Evolutionary conservation across 2,113 vertebrate species (phyloP).

Genomic region (Bostrychus sinensis): DNA sequence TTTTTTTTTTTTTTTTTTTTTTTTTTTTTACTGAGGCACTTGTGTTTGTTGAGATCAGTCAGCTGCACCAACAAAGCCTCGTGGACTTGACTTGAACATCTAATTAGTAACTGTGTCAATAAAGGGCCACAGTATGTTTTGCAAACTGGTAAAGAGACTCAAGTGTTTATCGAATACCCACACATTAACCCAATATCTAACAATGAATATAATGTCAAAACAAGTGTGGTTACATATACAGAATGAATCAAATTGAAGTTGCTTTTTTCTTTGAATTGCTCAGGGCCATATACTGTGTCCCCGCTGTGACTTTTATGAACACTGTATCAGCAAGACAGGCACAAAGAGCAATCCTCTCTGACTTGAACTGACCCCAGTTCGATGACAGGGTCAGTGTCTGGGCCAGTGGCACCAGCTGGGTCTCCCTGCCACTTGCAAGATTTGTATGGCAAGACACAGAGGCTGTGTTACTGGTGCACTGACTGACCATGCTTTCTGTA

Average conservation of each 20-base stretch:
- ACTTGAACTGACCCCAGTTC: conserved; percentile 47
- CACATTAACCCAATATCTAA: neutral
- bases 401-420: conserved; percentile 62
- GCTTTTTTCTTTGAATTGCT: conserved; percentile 29
- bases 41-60: conserved; percentile 36
- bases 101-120: conserved; percentile 10
- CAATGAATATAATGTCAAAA: neutral
- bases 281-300: conserved; percentile 44
- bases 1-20: conserved; percentile 19
- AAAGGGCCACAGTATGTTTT: neutral
- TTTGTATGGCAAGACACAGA: conserved; percentile 5
- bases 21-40: conserved; percentile 13
- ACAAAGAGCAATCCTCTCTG: conserved; percentile 63
- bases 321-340: conserved; percentile 58
- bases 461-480: no score
- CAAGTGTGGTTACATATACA: neutral
- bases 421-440: conserved; percentile 57
- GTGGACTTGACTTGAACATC: conserved; percentile 10
- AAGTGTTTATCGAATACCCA: neutral
- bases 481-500: no score
- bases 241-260: neutral
- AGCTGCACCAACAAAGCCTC: conserved; percentile 18
- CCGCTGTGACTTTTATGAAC: conserved; percentile 24
- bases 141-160: neutral
- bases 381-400: conserved; percentile 61